phyloP scores from a whole-genome alignment of 2,797 vertebrate species.

The Acanthurus tractus region DNA sequence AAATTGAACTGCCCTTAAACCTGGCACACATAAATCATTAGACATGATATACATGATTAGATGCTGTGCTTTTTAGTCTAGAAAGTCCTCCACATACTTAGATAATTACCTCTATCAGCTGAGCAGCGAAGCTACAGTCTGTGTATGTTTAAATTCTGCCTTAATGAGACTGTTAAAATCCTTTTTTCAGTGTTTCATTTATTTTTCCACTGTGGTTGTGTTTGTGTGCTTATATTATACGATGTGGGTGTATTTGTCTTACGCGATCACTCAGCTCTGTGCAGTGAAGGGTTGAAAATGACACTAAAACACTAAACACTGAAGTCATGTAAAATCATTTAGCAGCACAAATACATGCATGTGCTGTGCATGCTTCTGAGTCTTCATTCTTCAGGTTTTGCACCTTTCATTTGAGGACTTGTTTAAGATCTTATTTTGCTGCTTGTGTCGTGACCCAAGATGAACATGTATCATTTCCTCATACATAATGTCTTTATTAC shows the following conservation, averaged over 20 bases:
- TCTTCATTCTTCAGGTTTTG: not conserved
- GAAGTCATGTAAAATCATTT: not conserved
- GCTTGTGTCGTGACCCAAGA: not conserved
- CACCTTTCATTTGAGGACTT: not conserved
- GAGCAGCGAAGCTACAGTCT: too few species aligned
- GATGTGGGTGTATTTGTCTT: not conserved
- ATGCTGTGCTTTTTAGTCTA: constrained; percentile 17
- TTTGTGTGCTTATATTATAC: not conserved
- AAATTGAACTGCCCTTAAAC: constrained; percentile 28
- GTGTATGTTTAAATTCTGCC: not conserved
- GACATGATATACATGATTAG: constrained; percentile 31
- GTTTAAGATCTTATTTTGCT: not conserved
- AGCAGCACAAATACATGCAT: not conserved
- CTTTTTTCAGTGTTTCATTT: not conserved
- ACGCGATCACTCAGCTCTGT: not conserved
- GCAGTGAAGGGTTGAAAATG: not conserved
- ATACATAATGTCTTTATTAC: constrained; percentile 17
- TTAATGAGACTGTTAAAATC: not conserved
- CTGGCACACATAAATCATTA: constrained; percentile 22
- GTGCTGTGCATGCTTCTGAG: not conserved
- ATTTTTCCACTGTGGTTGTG: not conserved
- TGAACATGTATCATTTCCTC: not conserved
- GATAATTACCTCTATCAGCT: too few species aligned
- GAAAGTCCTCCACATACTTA: too few species aligned
- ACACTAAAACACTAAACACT: constrained; percentile 5